Evolutionary conservation across 2,797 vertebrate genomes (phyloP), one percentile per base, ranked within the genome.

Genomic region (Brachymystax lenok): DNA sequence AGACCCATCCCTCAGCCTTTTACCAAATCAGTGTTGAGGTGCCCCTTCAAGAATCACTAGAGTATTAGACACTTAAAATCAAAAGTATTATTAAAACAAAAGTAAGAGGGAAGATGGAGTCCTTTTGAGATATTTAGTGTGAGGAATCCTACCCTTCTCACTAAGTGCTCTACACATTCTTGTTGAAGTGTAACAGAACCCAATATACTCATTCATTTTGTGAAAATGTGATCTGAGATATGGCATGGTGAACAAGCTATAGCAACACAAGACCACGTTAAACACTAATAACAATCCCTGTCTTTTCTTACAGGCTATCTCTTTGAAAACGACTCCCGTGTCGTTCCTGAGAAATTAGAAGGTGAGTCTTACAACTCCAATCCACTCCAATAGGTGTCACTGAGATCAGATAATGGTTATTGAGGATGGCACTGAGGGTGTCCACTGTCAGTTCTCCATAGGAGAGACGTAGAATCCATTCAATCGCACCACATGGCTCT

Each of bases 321-420:
- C 88, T 97, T 96, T 73, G 96, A 98, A 89, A 98, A 97, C 4
- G 98, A 99, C 79, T 96, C 95, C 86, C 97, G 97, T 0, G 95
- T 99, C 71, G 97, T 99, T 85, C 97, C 98, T 67, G 97, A 99
- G 90, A 99, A 96, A 89, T 95, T 95, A 78, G 97, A 99, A 97
- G 97, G 98, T 99, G 70, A 90, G 95, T 24, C 50, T 52, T 28
- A 19, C 56, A 54, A 27, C 28, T 21, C 28, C 76, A 64, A 5
- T 21, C 40, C 68, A 56, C 72, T 77, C 5, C 10, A 46, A 0
- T 7, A 73, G 80, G 73, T 67, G 76, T 83, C 63, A 10, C 54
- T 2, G 54, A n/a, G 72, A 59, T 70, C 27, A 51, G 56, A 69
- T 24, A 27, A 63, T 78, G 19, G 33, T 51, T 35, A 74, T 70